Base-by-base conservation (phyloP, 2,113 vertebrate genomes). In the Mus pahari region DNA sequence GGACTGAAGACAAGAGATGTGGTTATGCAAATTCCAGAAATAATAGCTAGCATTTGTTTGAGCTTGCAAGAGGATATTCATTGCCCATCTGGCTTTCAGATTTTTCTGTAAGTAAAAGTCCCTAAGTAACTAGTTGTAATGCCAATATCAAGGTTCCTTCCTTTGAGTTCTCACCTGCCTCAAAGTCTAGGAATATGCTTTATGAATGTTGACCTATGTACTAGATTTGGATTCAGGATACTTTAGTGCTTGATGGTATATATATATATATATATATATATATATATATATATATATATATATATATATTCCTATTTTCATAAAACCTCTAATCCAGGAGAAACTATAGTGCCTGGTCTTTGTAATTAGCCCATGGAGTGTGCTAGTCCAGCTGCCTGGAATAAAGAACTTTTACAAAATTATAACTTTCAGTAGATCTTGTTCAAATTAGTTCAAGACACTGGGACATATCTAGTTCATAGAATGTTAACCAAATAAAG, bases 11-110 rank as follows among this genome's bases (percentile, higher is more conserved):
- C 12, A 77, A 75, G 79, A 81, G 64, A 94, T 86, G 88, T 84
- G 50, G 74, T 94, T 90, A 96, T 97, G 94, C 89, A 95, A 97
- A 97, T 97, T 93, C n/a, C 33, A 92, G 64, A 71, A 95, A 95
- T 95, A 97, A 97, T 92, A 92, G 62, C 86, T 92, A 36, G 62
- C 74, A 48, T 97, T 95, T 84, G 66, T 95, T 97, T 92, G 62
- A 45, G 62, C 22, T 93, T 92, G 78, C 88, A 81, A 88, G 58
- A 79, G 6, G 36, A 31, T 92, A 70, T 79, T 75, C 90, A 88
- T 55, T 75, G 50, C 42, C 84, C 55, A 28, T 75, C 5, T 92
- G 86, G 36, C 33, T 96, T 94, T 88, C 66, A 79, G 5, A 71
- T 81, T 92, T 93, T 93, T 7, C 19, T 45, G 19, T 87, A 90